Percentiles rank a stretch among this genome's conserved stretches.
Evolutionary conservation across 2,797 vertebrate species (phyloP).

Genomic region (Bucorvus abyssinicus): DNA sequence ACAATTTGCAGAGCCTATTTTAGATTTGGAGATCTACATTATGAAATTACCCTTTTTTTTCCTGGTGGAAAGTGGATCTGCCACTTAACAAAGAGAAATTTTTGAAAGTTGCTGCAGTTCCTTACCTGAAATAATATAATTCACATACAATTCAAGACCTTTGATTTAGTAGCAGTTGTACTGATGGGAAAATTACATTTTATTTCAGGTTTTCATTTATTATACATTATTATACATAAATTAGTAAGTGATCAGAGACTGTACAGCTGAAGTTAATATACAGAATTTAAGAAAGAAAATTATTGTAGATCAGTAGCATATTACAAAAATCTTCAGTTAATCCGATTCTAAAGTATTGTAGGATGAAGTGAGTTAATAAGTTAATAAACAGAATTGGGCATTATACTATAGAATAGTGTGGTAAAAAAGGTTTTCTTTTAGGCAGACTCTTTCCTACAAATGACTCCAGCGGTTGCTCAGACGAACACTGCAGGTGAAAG

Average conservation of each 20-base stretch:
- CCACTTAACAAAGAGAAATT: background rate
- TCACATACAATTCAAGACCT: accelerated
- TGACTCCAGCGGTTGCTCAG: background rate
- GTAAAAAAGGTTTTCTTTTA: background rate
- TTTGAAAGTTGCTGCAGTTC: background rate
- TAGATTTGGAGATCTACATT: background rate
- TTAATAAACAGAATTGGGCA: background rate
- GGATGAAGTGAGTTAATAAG: background rate
- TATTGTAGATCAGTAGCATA: background rate
- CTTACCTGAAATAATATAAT: background rate
- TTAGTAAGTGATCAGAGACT: background rate
- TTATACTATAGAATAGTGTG: background rate
- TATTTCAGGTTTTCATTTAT: background rate
- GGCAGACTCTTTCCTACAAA: background rate
- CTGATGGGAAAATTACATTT: background rate
- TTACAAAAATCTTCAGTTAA: background rate
- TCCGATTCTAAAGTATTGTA: background rate
- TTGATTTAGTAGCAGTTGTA: background rate
- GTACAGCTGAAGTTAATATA: background rate
- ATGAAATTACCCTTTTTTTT: background rate
- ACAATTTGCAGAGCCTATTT: background rate
- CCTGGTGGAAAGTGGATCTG: background rate
- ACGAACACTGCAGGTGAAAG: background rate
- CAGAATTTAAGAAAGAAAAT: background rate
- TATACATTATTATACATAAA: background rate